Evolutionary conservation across 1,140 invertebrate species (phyloP), one percentile per base, ranked within the genome.

Genomic region (Rhizoglyphus robini): DNA sequence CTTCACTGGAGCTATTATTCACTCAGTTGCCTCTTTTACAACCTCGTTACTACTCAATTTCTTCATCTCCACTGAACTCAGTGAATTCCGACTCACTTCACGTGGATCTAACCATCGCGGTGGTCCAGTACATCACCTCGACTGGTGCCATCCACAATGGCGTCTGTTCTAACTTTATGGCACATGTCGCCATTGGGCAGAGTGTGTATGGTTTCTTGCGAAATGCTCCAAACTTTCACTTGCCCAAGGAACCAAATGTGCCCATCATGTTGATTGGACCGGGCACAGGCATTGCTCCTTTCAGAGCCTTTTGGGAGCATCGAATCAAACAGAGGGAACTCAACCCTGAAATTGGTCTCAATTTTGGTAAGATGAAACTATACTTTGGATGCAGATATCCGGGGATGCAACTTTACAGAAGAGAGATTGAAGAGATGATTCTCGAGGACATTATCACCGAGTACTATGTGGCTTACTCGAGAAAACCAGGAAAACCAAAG

Each of bases 201-300:
- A 80, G 83, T 31, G 77, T 94, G 25, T 69, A 64, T 46, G 65
- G 66, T 5, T 69, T 67, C 49, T 34, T 67, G 1, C 25, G 68
- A 34, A 91, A 89, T 76, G 85, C 92, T 57, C 81, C 91, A 1
- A 90, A 87, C 73, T 95, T 96, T 79, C 86, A 95, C 72, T 80
- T 99, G 71, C 94, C 96, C 0, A 79, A 81, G 69, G 87, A 96
- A 72, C 75, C 82, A 4, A 81, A 80, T 68, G 82, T 84, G 30
- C 93, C 96, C 4, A 82, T 98, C 15, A 86, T 99, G 69, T 80
- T 98, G 74, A 89, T 98, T 59, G 94, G 95, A 23, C 93, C 95
- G 3, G 94, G 86, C 29, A 97, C 93, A 0, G 90, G 90, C 27
- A 88, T 94, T 27, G 90, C 90, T 0, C 90, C 90, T 0, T 95